Conservation (phyloP, 2,888 invertebrate species). For the Ophion ellenae region DNA sequence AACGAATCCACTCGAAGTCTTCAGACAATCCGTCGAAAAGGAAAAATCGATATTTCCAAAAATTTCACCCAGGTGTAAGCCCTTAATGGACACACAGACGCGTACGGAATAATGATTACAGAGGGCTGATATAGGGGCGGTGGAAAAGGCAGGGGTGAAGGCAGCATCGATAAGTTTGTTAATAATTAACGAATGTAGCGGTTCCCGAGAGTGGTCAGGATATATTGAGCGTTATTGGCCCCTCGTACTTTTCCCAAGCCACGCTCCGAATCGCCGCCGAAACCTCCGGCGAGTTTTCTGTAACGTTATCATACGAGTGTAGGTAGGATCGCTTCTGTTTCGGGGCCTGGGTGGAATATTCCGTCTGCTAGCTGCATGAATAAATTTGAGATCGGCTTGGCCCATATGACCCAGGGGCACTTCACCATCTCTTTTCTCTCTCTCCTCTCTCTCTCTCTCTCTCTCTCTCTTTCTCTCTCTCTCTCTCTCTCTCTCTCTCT, state of each 20-base stretch:
- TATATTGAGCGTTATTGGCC: constrained; percentile 73
- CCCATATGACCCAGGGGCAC: constrained; percentile 31
- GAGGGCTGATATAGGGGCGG: constrained; percentile 8
- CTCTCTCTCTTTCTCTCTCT: background rate
- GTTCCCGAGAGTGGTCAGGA: constrained; percentile 65
- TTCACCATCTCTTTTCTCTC: constrained; percentile 3
- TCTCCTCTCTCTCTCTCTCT: background rate
- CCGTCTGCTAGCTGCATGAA: constrained; percentile 59
- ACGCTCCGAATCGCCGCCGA: background rate
- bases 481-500: background rate
- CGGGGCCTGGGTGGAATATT: constrained; percentile 50
- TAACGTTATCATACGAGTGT: constrained; percentile 53
- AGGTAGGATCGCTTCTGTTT: constrained; percentile 34
- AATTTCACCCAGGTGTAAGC: no score
- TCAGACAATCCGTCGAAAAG: no score
- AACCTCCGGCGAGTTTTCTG: constrained; percentile 33
- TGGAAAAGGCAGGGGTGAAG: constrained; percentile 39
- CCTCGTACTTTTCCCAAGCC: constrained; percentile 56
- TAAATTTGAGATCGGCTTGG: constrained; percentile 63
- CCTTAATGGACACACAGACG: constrained; percentile 20
- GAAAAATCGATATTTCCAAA: no score
- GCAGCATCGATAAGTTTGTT: constrained; percentile 76
- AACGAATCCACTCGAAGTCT: no score
- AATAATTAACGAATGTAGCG: constrained; percentile 76
- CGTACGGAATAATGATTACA: constrained; percentile 40